Evolutionary conservation across 2,888 invertebrate species (phyloP).

Genomic region (Dusona sp.): DNA sequence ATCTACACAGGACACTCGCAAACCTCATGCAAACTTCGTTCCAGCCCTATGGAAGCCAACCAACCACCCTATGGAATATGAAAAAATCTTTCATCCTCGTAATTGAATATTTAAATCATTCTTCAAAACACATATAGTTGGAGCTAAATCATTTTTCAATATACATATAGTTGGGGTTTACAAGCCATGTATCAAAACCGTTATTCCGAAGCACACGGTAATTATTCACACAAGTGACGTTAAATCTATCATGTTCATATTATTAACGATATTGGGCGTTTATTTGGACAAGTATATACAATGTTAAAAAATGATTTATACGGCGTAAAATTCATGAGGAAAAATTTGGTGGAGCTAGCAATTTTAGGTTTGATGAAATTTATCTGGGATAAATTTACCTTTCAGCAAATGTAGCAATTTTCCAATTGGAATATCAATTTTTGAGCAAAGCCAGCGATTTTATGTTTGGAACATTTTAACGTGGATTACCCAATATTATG

Average conservation of each 20-base stretch:
- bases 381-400: not conserved
- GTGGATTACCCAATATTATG: no score
- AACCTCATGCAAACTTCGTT: conserved; percentile 25
- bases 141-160: conserved; percentile 42
- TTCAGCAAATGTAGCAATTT: not conserved
- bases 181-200: not conserved
- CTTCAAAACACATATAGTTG: conserved; percentile 1
- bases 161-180: not conserved
- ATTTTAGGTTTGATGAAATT: not conserved
- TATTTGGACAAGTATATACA: not conserved
- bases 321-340: not conserved
- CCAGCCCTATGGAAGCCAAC: not conserved
- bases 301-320: not conserved
- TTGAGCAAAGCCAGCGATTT: not conserved
- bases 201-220: conserved; percentile 1
- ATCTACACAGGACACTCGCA: conserved; percentile 62
- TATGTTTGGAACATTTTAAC: no score
- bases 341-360: not conserved
- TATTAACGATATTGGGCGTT: not conserved
- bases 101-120: conserved; percentile 67
- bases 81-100: conserved; percentile 54
- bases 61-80: conserved; percentile 46
- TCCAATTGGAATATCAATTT: not conserved
- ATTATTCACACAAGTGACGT: not conserved
- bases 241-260: not conserved